Evolutionary conservation across 2,797 vertebrate genomes (phyloP).

Genomic region (Micropoecilia bifurca): DNA sequence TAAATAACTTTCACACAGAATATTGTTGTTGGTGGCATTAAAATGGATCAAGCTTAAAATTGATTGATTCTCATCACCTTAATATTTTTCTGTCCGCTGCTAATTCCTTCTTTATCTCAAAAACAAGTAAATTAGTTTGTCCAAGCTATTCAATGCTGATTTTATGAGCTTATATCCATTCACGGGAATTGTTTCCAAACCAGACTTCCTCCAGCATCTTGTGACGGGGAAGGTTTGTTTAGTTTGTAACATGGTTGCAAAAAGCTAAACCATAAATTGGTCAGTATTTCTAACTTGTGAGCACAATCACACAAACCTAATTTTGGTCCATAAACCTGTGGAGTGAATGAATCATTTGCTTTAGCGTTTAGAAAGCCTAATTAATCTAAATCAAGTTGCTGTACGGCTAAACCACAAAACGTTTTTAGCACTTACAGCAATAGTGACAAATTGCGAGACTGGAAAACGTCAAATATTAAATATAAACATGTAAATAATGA

Average conservation of each 20-base stretch:
- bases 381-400: background rate
- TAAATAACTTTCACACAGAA: background rate
- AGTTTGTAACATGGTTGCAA: background rate
- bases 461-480: background rate
- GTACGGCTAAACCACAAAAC: background rate
- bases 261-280: background rate
- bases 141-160: background rate
- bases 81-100: background rate
- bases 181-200: background rate
- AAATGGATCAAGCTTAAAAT: background rate
- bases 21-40: background rate
- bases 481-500: background rate
- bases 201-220: background rate
- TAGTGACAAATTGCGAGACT: background rate
- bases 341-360: background rate
- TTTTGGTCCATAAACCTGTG: background rate
- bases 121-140: background rate
- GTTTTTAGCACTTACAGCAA: background rate
- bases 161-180: background rate
- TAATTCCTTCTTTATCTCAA: background rate
- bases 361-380: background rate
- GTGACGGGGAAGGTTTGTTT: background rate
- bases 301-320: background rate
- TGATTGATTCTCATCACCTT: background rate
- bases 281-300: background rate